phyloP scores from a whole-genome alignment of 1,140 invertebrate species.

The Papilio polytes region DNA sequence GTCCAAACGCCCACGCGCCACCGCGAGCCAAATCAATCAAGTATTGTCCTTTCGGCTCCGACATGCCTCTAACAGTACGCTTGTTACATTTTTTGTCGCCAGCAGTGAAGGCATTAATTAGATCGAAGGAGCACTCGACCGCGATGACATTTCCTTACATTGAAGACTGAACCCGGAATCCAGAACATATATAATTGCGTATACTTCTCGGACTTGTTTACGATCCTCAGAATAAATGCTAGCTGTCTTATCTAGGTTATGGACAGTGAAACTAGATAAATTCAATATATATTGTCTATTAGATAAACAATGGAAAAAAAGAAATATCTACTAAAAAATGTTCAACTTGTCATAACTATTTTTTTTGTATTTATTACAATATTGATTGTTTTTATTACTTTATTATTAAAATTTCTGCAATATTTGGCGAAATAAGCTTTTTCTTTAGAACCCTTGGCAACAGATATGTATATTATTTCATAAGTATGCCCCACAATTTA shows the following conservation, averaged over 20 bases:
- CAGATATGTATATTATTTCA: no score
- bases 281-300: background rate
- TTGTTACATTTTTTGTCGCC: constrained; percentile 65
- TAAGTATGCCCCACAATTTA: no score
- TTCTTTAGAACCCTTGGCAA: no score
- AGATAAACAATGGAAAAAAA: background rate
- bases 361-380: no score
- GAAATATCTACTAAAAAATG: no score
- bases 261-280: constrained; percentile 15
- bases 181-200: constrained; percentile 54
- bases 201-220: constrained; percentile 45
- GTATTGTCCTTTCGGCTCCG: constrained; percentile 58
- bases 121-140: constrained; percentile 60
- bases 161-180: constrained; percentile 74
- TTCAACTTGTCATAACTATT: no score
- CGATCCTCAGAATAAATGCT: constrained; percentile 42
- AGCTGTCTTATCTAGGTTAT: constrained; percentile 42
- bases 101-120: constrained; percentile 69
- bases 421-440: no score
- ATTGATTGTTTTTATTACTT: no score
- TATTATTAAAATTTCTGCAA: no score
- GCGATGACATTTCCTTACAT: constrained; percentile 70
- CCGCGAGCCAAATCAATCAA: constrained; percentile 70
- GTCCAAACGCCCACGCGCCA: constrained; percentile 61
- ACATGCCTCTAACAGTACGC: constrained; percentile 48